Conservation (phyloP, 2,888 invertebrate genomes). For the Cheilosia vulpina region DNA sequence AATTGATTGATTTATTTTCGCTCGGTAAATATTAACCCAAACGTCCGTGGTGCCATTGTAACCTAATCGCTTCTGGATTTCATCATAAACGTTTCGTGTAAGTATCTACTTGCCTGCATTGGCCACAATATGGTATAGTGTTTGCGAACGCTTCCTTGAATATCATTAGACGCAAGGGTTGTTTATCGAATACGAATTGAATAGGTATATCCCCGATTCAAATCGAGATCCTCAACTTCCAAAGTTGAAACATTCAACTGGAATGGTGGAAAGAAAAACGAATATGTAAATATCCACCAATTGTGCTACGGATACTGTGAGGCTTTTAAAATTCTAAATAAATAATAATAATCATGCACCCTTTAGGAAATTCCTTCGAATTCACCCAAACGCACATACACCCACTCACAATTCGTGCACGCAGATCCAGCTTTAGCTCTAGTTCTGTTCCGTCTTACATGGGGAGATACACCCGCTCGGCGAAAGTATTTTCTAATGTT, state of each 20-base stretch:
- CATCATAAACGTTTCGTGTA: slow-evolving; percentile 40
- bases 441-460: neutral
- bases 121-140: slow-evolving; percentile 45
- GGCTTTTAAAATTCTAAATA: slow-evolving; percentile 75
- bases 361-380: slow-evolving; percentile 60
- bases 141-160: slow-evolving; percentile 62
- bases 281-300: slow-evolving; percentile 25
- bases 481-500: slow-evolving; percentile 75
- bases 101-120: slow-evolving; percentile 19
- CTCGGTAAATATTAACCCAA: neutral
- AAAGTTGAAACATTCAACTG: slow-evolving; percentile 65
- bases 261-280: neutral
- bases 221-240: slow-evolving; percentile 9
- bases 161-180: slow-evolving; percentile 63
- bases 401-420: slow-evolving; percentile 8
- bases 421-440: neutral
- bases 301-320: slow-evolving; percentile 24
- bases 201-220: slow-evolving; percentile 28
- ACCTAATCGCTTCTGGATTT: slow-evolving; percentile 67
- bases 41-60: slow-evolving; percentile 47
- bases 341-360: slow-evolving; percentile 74
- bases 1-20: neutral
- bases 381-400: slow-evolving; percentile 31
- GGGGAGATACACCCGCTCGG: slow-evolving; percentile 50
- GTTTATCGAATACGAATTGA: slow-evolving; percentile 68